A percentile compares a stretch with the other conserved stretches of the same genome.
Evolutionary conservation across 2,888 invertebrate genomes (phyloP).

Genomic region (Molorchus minor): DNA sequence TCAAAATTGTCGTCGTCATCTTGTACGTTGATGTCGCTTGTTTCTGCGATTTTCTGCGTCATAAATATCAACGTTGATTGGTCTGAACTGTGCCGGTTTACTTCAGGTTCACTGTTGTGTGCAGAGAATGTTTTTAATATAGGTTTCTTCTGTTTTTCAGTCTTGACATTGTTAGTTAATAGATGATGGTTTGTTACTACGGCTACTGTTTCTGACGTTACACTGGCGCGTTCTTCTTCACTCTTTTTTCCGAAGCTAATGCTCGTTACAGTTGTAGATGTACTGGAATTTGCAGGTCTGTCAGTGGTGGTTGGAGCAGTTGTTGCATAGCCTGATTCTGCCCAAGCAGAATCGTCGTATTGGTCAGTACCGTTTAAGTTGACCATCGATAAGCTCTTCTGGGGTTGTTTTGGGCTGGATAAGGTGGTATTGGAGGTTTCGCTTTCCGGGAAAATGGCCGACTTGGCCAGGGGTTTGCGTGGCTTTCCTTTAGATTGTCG

Average conservation of each 20-base stretch:
- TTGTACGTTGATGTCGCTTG: slow-evolving; percentile 15
- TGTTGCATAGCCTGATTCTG: background rate
- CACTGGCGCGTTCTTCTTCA: background rate
- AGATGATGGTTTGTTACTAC: slow-evolving; percentile 10
- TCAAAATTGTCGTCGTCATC: slow-evolving; percentile 18
- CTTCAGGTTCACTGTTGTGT: background rate
- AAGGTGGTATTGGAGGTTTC: background rate
- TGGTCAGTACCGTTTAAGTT: background rate
- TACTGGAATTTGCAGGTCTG: background rate
- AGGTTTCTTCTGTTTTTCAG: slow-evolving; percentile 13
- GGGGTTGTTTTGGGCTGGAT: slow-evolving; percentile 5
- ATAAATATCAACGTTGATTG: slow-evolving; percentile 32
- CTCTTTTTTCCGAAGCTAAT: background rate
- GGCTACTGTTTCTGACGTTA: slow-evolving; percentile 9
- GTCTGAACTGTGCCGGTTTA: background rate
- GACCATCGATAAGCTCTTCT: slow-evolving; percentile 6
- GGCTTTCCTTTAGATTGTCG: background rate
- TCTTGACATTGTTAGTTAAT: background rate
- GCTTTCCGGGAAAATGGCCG: slow-evolving; percentile 3
- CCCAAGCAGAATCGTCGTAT: no score
- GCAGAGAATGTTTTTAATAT: slow-evolving; percentile 1
- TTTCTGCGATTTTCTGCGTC: slow-evolving; percentile 23
- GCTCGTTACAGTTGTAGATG: background rate
- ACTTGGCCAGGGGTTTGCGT: slow-evolving; percentile 14
- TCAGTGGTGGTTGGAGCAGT: background rate